phyloP scores from a whole-genome alignment of 1,140 invertebrate species.

The Drosophila nannoptera region DNA sequence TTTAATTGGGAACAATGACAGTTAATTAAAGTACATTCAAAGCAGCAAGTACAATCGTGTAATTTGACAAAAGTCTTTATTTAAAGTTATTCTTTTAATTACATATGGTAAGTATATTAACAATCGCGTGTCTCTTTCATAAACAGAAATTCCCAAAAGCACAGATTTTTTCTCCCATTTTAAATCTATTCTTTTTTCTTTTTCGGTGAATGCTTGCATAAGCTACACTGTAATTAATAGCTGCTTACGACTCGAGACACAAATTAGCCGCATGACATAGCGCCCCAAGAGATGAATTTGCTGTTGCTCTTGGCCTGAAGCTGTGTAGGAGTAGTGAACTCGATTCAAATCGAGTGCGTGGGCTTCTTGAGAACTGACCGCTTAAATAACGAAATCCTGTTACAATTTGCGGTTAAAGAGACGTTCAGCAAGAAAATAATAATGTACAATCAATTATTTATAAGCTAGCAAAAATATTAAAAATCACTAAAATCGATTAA shows the following conservation, averaged over 20 bases:
- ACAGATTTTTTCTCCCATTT: slow-evolving; percentile 6
- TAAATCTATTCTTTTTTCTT: neutral
- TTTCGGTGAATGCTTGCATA: slow-evolving; percentile 39
- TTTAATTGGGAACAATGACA: slow-evolving; percentile 33
- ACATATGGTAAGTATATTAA: slow-evolving; percentile 42
- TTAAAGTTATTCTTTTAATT: slow-evolving; percentile 44
- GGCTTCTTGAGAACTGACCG: slow-evolving; percentile 19
- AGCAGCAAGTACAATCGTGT: slow-evolving; percentile 26
- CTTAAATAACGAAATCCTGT: slow-evolving; percentile 35
- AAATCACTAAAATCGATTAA: no score
- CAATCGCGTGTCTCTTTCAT: slow-evolving; percentile 36
- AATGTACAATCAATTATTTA: no score
- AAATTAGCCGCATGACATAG: slow-evolving; percentile 66
- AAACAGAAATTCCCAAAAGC: slow-evolving; percentile 48
- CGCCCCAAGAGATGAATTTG: slow-evolving; percentile 32
- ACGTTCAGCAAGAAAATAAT: neutral
- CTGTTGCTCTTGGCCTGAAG: slow-evolving; percentile 20
- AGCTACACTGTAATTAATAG: slow-evolving; percentile 67
- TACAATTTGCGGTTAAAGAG: slow-evolving; percentile 37
- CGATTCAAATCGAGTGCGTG: slow-evolving; percentile 19
- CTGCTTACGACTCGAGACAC: slow-evolving; percentile 54
- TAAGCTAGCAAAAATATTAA: no score
- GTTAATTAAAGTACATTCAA: slow-evolving; percentile 16
- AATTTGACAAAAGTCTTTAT: slow-evolving; percentile 45
- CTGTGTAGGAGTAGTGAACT: slow-evolving; percentile 51